phyloP scores from a whole-genome alignment of 2,797 vertebrate species.

The Furcifer pardalis region DNA sequence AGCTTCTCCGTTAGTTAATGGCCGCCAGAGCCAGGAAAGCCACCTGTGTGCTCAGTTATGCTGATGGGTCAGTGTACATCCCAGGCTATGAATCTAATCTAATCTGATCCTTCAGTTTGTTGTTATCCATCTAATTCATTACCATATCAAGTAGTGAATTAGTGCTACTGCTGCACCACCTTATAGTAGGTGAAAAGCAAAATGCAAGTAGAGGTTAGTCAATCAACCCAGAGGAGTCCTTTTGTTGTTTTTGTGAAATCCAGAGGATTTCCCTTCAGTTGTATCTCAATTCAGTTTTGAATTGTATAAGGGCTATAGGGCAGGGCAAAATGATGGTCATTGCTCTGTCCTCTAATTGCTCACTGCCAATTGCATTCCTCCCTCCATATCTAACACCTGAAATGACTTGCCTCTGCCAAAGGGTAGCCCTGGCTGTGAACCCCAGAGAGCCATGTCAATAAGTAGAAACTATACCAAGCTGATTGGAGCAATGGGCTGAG shows the following conservation, averaged over 20 bases:
- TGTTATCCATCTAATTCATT: not conserved
- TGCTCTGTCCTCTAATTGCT: not conserved
- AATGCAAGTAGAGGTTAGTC: not conserved
- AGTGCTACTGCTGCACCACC: not conserved
- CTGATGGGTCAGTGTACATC: not conserved
- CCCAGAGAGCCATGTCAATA: not conserved
- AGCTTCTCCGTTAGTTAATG: not conserved
- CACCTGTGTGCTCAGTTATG: not conserved
- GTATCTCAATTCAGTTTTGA: not conserved
- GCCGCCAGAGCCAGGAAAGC: not conserved
- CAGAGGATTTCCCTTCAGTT: not conserved
- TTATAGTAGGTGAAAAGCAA: not conserved
- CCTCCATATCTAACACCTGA: not conserved
- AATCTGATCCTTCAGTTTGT: conserved; percentile 3
- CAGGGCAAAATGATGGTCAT: not conserved
- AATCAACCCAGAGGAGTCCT: not conserved
- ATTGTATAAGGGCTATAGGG: not conserved
- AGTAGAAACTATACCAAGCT: not conserved
- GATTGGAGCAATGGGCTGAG: not conserved
- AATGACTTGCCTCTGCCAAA: not conserved
- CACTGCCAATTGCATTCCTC: not conserved
- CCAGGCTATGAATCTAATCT: not conserved
- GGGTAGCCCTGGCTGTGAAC: not conserved
- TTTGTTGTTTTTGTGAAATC: not conserved
- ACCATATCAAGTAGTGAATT: not conserved